Percentiles rank a stretch among this genome's conserved stretches.
Conservation (phyloP, 2,797 vertebrate species). For the Gobio occitaniae region DNA sequence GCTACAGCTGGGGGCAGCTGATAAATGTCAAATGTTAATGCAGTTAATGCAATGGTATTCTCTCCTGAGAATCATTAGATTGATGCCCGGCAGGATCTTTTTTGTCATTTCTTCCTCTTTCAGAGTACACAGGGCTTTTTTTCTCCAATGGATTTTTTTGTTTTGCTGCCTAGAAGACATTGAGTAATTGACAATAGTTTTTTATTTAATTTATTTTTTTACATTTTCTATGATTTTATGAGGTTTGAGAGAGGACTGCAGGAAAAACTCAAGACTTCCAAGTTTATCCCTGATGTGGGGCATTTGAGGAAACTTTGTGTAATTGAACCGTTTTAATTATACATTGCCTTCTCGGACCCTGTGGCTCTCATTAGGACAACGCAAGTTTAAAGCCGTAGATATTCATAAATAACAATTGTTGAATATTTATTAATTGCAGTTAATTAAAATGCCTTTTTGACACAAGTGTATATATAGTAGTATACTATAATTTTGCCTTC, state of each 20-base stretch:
- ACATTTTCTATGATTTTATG: not conserved
- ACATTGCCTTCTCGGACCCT: not conserved
- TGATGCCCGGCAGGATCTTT: not conserved
- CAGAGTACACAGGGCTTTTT: not conserved
- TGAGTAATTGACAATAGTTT: not conserved
- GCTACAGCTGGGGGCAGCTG: conserved; percentile 30
- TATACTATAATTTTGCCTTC: not conserved
- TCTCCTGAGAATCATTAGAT: conserved; percentile 6
- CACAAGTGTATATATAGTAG: not conserved
- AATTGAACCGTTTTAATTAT: not conserved
- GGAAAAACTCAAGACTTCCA: not conserved
- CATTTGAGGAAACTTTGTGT: not conserved
- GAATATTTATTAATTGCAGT: not conserved
- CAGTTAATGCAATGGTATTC: conserved; percentile 15
- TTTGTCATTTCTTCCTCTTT: not conserved
- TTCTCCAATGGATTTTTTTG: not conserved
- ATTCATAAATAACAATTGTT: not conserved
- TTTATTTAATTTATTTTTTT: no score
- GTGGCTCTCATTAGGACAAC: not conserved
- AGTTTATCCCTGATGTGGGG: not conserved
- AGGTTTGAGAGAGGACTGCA: not conserved
- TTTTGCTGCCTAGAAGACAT: not conserved
- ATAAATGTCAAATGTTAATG: conserved; percentile 52
- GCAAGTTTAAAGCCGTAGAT: not conserved
- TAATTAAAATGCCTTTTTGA: not conserved